Evolutionary conservation across 2,888 invertebrate species (phyloP).

Genomic region (Punctoribates punctum): DNA sequence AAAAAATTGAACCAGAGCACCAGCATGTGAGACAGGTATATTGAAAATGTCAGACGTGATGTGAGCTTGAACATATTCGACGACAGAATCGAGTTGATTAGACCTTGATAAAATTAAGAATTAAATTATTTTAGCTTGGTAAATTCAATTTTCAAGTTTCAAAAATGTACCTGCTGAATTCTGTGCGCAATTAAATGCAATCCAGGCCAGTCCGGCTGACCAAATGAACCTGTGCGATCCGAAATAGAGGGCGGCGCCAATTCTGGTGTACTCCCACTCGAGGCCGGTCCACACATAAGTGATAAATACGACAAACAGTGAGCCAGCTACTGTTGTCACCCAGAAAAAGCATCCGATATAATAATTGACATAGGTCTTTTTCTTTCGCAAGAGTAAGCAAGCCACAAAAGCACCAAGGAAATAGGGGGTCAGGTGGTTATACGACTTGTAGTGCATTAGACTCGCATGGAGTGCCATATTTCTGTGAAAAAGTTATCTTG

Average conservation of each 20-base stretch:
- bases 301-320: background rate
- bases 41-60: slow-evolving; percentile 36
- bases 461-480: slow-evolving; percentile 31
- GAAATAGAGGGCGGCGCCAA: slow-evolving; percentile 42
- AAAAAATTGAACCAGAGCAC: slow-evolving; percentile 40
- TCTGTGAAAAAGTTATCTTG: too few species aligned
- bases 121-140: background rate
- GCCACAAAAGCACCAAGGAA: slow-evolving; percentile 46
- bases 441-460: slow-evolving; percentile 45
- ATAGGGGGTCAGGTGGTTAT: slow-evolving; percentile 46
- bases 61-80: slow-evolving; percentile 31
- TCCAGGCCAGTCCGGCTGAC: slow-evolving; percentile 45
- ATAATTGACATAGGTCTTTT: background rate
- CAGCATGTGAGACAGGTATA: slow-evolving; percentile 42
- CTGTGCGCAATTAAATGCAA: slow-evolving; percentile 46
- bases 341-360: background rate
- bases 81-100: slow-evolving; percentile 34
- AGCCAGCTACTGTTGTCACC: background rate
- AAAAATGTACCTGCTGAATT: too few species aligned
- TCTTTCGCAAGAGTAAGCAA: slow-evolving; percentile 28
- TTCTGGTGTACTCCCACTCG: slow-evolving; percentile 11
- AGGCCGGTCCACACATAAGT: slow-evolving; percentile 32
- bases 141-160: slow-evolving; percentile 42
- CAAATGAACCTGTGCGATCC: slow-evolving; percentile 46
- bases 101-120: slow-evolving; percentile 12